Conservation (phyloP, 2,888 invertebrate species). For the Parnassius orleans region DNA sequence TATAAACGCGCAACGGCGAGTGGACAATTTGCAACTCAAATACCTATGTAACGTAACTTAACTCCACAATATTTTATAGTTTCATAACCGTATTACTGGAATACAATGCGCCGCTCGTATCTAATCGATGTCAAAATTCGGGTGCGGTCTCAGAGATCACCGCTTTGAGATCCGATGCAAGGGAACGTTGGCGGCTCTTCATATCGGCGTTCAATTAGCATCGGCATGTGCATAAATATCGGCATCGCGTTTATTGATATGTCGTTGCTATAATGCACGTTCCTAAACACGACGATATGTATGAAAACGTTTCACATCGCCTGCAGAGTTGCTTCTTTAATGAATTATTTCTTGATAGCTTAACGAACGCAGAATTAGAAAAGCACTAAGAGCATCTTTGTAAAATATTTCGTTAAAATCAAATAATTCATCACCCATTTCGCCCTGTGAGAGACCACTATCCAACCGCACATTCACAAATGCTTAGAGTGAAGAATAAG, state of each 20-base stretch:
- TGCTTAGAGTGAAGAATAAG: too few species aligned
- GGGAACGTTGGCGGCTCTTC: neutral
- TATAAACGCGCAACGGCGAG: conserved; percentile 43
- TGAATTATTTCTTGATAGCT: neutral
- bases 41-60: conserved; percentile 71
- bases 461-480: too few species aligned
- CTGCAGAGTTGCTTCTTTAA: neutral
- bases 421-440: too few species aligned
- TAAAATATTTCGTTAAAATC: too few species aligned
- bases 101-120: conserved; percentile 65
- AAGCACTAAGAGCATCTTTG: too few species aligned
- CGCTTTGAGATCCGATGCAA: neutral
- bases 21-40: conserved; percentile 66
- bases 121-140: conserved; percentile 75
- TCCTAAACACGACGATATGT: neutral
- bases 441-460: too few species aligned
- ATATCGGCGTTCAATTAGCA: neutral
- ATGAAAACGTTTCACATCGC: neutral
- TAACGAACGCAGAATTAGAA: neutral
- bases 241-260: neutral
- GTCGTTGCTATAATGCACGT: neutral
- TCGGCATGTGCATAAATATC: conserved; percentile 3
- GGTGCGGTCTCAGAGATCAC: neutral
- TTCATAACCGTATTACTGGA: conserved; percentile 75
- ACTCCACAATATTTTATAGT: conserved; percentile 77